Percentiles rank a stretch among this genome's conserved stretches.
phyloP scores from a whole-genome alignment of 2,888 invertebrate genomes.

The Ochropleura plecta region DNA sequence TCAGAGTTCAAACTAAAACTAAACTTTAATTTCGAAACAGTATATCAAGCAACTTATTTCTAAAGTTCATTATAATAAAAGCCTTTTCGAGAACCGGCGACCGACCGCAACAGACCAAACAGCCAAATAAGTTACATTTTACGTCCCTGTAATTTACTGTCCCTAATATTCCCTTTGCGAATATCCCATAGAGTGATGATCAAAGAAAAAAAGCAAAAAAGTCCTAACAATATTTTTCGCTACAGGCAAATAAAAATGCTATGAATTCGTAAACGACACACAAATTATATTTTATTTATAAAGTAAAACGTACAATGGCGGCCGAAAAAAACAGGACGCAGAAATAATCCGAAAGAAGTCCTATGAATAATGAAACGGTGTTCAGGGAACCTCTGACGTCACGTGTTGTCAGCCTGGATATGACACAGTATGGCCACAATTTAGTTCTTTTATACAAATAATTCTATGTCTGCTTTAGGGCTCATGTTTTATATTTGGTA shows the following conservation, averaged over 20 bases:
- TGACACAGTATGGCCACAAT: conserved; percentile 11
- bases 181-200: conserved; percentile 37
- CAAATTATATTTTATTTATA: conserved; percentile 67
- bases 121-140: conserved; percentile 27
- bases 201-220: conserved; percentile 49
- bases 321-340: conserved; percentile 57
- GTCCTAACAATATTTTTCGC: conserved; percentile 47
- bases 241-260: conserved; percentile 60
- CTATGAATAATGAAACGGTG: conserved; percentile 67
- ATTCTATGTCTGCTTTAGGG: neutral
- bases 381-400: conserved; percentile 58
- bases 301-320: conserved; percentile 61
- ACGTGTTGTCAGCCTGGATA: conserved; percentile 43
- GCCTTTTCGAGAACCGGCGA: neutral
- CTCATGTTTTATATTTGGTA: conserved; percentile 1
- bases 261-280: conserved; percentile 62
- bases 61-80: conserved; percentile 21
- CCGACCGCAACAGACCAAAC: conserved; percentile 4
- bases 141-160: conserved; percentile 37
- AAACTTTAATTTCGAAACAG: conserved; percentile 22
- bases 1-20: conserved; percentile 20
- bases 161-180: conserved; percentile 38
- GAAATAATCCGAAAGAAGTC: conserved; percentile 65
- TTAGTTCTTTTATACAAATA: conserved; percentile 13
- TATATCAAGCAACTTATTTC: conserved; percentile 18